These are phyloP conservation scores for Alcedo quadribrachys DNA, from an alignment of 2,797 vertebrate species.

Conservation along the genomic window DNA sequence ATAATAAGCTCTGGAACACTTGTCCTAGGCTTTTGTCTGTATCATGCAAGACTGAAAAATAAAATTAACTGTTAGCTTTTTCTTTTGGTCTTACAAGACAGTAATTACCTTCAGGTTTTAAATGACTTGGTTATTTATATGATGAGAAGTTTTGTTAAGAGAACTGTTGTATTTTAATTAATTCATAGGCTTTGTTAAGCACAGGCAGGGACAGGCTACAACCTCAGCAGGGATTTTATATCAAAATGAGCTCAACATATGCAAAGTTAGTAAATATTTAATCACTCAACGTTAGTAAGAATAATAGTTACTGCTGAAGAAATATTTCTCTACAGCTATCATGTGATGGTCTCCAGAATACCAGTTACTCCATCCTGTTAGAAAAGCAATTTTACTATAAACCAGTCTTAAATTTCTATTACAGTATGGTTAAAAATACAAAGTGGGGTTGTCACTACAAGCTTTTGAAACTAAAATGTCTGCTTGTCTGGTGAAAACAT, in stretches of 20 bases:
- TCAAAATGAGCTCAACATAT: background rate
- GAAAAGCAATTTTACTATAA: background rate
- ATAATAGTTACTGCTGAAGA: background rate
- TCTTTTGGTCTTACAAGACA: background rate
- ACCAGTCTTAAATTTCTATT: background rate
- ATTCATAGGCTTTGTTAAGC: slow-evolving; percentile 21
- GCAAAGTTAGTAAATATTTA: slow-evolving; percentile 24
- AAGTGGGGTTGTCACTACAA: background rate
- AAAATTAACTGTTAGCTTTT: slow-evolving; percentile 7
- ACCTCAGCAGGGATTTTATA: background rate
- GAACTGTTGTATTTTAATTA: slow-evolving; percentile 35
- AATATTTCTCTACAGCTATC: background rate
- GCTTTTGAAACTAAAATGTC: background rate
- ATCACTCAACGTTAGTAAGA: background rate
- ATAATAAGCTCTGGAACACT: background rate
- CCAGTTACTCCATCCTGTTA: background rate
- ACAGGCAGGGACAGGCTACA: slow-evolving; percentile 22
- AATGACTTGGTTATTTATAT: slow-evolving; percentile 20
- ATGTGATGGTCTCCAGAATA: background rate
- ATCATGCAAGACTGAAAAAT: background rate
- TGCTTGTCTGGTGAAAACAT: background rate
- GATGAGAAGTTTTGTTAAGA: slow-evolving; percentile 49
- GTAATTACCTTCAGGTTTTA: slow-evolving; percentile 36
- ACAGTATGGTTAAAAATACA: background rate
- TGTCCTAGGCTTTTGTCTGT: background rate